Conservation (phyloP, 2,113 vertebrate species). For the Elephas maximus region DNA sequence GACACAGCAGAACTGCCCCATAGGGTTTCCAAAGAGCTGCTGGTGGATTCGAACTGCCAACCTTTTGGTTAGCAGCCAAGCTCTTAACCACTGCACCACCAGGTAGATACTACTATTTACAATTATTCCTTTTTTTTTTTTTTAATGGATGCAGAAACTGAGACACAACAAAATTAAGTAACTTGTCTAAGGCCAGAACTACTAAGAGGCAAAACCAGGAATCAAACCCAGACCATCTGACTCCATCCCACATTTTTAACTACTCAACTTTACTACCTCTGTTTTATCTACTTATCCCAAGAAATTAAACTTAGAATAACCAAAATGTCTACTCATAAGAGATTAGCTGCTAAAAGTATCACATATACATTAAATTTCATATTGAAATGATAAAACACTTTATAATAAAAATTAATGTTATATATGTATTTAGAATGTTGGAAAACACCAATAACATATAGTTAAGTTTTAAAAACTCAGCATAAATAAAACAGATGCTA, state of each 20-base stretch:
- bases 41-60: too few species aligned
- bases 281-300: conserved; percentile 8
- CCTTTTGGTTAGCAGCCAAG: too few species aligned
- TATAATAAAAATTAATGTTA: conserved; percentile 37
- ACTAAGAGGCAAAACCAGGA: conserved; percentile 47
- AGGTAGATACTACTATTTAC: background rate
- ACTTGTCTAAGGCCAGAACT: background rate
- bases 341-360: background rate
- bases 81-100: background rate
- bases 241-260: conserved; percentile 3
- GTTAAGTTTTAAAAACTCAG: conserved; percentile 42
- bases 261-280: conserved; percentile 33
- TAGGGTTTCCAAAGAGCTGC: too few species aligned
- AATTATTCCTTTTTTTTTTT: conserved; percentile 4
- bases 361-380: background rate
- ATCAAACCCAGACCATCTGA: conserved; percentile 33
- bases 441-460: conserved; percentile 25
- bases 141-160: conserved; percentile 50
- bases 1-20: too few species aligned
- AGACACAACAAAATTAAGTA: background rate
- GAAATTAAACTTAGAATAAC: background rate
- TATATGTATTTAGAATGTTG: conserved; percentile 8
- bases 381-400: background rate
- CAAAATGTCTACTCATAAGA: conserved; percentile 6
- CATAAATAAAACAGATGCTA: conserved; percentile 38